A percentile compares a stretch with the other conserved stretches of the same genome.
These are phyloP conservation scores for Dysidea cf. avara DNA, from an alignment of 37 sponge, comb jelly and placozoan species.

Conservation along the genomic window DNA sequence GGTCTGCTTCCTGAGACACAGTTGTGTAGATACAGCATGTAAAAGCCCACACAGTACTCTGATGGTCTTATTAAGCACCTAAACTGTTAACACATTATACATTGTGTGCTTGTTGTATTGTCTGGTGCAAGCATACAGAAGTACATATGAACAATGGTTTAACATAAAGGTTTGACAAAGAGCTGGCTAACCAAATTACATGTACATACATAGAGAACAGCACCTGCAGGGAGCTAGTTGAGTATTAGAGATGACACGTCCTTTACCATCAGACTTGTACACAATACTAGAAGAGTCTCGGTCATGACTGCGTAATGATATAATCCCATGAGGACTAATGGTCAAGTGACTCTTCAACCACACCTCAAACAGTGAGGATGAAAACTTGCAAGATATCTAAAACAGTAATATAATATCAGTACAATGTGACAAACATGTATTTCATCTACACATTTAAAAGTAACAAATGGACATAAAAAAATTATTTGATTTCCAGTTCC, in stretches of 20 bases:
- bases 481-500: neutral
- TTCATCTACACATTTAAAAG: neutral
- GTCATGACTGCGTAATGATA: constrained; percentile 33
- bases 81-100: too few relatives aligned
- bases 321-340: constrained; percentile 45
- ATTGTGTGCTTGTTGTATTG: too few relatives aligned
- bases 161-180: too few relatives aligned
- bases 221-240: constrained; percentile 17
- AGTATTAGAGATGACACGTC: constrained; percentile 37
- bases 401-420: neutral
- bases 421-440: too few relatives aligned
- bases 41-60: neutral
- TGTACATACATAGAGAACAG: neutral
- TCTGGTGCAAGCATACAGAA: too few relatives aligned
- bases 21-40: too few relatives aligned
- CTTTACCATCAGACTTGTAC: constrained; percentile 43
- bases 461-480: neutral
- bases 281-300: constrained; percentile 37
- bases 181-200: too few relatives aligned
- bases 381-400: constrained; percentile 39
- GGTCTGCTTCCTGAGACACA: too few relatives aligned
- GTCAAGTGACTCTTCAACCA: constrained; percentile 45
- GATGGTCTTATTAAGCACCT: too few relatives aligned
- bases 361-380: constrained; percentile 25
- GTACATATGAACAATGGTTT: too few relatives aligned